A percentile compares a stretch with the other conserved stretches of the same genome.
These are phyloP conservation scores for Menidia menidia DNA, from an alignment of 2,797 vertebrate genomes.

Conservation along the genomic window DNA sequence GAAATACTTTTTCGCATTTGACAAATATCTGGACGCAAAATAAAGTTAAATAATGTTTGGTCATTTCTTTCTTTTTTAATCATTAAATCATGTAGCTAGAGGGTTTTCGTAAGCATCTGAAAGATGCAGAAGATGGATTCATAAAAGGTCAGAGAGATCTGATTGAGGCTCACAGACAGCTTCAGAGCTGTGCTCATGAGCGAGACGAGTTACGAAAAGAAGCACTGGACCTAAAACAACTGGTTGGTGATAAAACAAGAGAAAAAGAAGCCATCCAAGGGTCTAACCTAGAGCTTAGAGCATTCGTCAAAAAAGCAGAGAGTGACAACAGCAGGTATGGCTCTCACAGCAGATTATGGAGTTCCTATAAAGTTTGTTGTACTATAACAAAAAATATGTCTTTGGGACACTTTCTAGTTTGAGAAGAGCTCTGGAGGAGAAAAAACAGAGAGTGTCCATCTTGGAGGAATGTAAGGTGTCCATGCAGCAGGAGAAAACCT, in stretches of 20 bases:
- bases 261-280: slow-evolving; percentile 83
- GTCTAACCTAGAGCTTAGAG: slow-evolving; percentile 84
- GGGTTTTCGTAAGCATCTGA: slow-evolving; percentile 75
- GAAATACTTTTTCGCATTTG: slow-evolving; percentile 1
- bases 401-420: slow-evolving; percentile 71
- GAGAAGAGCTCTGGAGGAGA: slow-evolving; percentile 82
- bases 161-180: slow-evolving; percentile 77
- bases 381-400: not conserved
- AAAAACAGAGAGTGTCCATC: slow-evolving; percentile 78
- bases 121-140: slow-evolving; percentile 73
- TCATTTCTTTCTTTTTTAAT: not conserved
- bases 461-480: slow-evolving; percentile 79
- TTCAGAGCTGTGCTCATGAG: slow-evolving; percentile 77
- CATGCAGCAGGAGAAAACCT: slow-evolving; percentile 72
- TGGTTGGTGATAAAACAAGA: slow-evolving; percentile 73
- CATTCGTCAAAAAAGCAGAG: slow-evolving; percentile 77
- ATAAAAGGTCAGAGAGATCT: slow-evolving; percentile 73
- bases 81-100: slow-evolving; percentile 73
- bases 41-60: too few relatives aligned
- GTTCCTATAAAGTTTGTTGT: not conserved
- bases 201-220: slow-evolving; percentile 80
- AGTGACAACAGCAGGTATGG: slow-evolving; percentile 87
- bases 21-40: not conserved
- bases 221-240: slow-evolving; percentile 73
- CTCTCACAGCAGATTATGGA: not conserved